These are phyloP conservation scores for Eretmochelys imbricata DNA, from an alignment of 2,113 vertebrate genomes.

Conservation along the genomic window DNA sequence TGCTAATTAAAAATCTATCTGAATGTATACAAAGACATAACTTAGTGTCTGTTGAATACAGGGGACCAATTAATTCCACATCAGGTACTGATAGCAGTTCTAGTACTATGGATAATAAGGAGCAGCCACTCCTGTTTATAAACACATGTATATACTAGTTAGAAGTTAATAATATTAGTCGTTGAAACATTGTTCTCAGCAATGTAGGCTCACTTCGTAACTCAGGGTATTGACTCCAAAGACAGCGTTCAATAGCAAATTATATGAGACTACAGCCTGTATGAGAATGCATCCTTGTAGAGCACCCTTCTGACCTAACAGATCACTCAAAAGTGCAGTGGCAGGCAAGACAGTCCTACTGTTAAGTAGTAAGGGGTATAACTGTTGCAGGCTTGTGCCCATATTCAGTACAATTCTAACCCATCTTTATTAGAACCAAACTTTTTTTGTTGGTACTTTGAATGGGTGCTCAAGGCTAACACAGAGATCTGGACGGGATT, in stretches of 20 bases:
- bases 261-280: not conserved
- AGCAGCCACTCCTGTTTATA: not conserved
- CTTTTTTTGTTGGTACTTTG: fast-evolving
- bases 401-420: not conserved
- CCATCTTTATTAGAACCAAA: not conserved
- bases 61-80: constrained; percentile 32
- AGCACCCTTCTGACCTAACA: not conserved
- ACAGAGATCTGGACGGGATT: fast-evolving
- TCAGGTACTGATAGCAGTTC: not conserved
- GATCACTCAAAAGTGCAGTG: not conserved
- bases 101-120: not conserved
- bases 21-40: constrained; percentile 38
- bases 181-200: not conserved
- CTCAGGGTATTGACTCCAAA: too few relatives aligned
- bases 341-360: too few relatives aligned
- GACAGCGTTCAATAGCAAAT: not conserved
- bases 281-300: not conserved
- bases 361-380: not conserved
- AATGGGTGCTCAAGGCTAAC: not conserved
- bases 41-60: not conserved
- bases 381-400: not conserved
- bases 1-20: constrained; percentile 38
- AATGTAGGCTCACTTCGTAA: not conserved
- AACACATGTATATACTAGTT: fast-evolving
- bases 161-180: not conserved